Conservation (phyloP, 2,113 vertebrate genomes). For the Tetrao urogallus region DNA sequence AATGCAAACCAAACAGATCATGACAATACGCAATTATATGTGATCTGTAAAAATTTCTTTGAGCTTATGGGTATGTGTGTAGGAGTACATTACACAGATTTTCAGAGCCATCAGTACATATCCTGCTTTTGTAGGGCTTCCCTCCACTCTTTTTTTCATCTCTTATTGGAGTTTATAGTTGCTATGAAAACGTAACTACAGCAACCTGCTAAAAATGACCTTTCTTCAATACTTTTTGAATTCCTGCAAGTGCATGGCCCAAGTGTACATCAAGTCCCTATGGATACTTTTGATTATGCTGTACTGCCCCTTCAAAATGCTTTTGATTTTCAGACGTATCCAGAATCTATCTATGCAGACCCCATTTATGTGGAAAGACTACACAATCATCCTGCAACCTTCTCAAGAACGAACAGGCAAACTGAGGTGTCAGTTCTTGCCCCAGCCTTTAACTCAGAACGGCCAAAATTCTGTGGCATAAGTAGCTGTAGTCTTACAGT, state of each 20-base stretch:
- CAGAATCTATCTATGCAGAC: background rate
- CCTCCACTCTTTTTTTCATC: background rate
- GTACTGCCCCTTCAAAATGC: background rate
- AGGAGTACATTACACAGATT: background rate
- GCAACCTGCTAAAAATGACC: constrained; percentile 13
- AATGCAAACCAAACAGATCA: background rate
- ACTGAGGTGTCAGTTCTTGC: background rate
- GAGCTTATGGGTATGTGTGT: background rate
- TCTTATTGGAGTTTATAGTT: background rate
- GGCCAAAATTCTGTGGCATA: background rate
- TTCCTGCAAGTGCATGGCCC: background rate
- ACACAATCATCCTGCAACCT: background rate
- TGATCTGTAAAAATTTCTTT: background rate
- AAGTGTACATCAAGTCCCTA: background rate
- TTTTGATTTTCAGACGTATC: background rate
- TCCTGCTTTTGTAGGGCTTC: background rate
- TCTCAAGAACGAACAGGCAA: background rate
- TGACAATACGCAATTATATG: constrained; percentile 24
- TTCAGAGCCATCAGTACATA: background rate
- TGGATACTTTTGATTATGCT: background rate
- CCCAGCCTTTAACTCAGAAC: background rate
- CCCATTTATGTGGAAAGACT: background rate
- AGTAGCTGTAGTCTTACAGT: background rate
- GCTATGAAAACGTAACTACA: background rate
- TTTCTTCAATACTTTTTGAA: background rate